Evolutionary conservation across 2,888 invertebrate genomes (phyloP).

Genomic region (Tineola bisselliella): DNA sequence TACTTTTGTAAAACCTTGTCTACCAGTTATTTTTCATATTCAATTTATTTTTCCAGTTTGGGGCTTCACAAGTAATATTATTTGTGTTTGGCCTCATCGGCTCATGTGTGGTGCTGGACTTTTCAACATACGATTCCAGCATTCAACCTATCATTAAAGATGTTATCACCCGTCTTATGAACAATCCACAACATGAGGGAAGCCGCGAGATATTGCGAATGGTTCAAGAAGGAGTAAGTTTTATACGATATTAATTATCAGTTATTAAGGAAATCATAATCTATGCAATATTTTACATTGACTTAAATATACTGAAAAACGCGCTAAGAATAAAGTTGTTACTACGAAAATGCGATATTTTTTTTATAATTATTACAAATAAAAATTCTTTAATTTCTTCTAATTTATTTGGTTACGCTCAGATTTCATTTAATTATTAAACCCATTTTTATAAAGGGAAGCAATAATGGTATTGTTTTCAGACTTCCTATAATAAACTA

Average conservation of each 20-base stretch:
- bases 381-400: too few relatives aligned
- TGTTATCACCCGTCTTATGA: conserved; percentile 77
- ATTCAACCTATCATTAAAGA: conserved; percentile 80
- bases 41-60: conserved; percentile 70
- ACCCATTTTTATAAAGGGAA: too few relatives aligned
- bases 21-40: too few relatives aligned
- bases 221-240: conserved; percentile 85
- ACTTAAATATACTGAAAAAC: too few relatives aligned
- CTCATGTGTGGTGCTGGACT: conserved; percentile 79
- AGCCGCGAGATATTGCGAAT: conserved; percentile 75
- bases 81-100: conserved; percentile 79
- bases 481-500: not conserved
- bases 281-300: too few relatives aligned
- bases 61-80: conserved; percentile 75
- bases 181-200: conserved; percentile 77
- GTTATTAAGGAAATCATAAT: too few relatives aligned
- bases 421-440: too few relatives aligned
- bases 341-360: too few relatives aligned
- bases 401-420: too few relatives aligned
- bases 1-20: too few relatives aligned
- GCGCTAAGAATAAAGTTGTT: too few relatives aligned
- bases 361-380: too few relatives aligned
- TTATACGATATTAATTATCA: not conserved
- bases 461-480: not conserved
- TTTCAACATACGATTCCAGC: conserved; percentile 82